Evolutionary conservation across 2,113 vertebrate genomes (phyloP), one percentile per base, ranked within the genome.

Genomic region (Chionis minor): DNA sequence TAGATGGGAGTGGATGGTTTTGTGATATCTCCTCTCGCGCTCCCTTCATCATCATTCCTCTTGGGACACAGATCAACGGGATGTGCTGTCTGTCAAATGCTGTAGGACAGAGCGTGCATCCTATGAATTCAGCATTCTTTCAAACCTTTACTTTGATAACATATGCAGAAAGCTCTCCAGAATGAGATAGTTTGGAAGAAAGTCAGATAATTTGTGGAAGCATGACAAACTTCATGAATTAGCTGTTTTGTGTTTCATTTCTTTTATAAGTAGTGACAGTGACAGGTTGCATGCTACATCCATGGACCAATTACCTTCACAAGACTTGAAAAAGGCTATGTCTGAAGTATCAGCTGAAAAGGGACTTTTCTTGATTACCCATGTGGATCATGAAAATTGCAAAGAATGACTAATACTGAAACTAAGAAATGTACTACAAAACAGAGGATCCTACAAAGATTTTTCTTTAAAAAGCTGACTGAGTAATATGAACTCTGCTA

Each of bases 191-290:
- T 75, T 83, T 94, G 94, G 66, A 93, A 80, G 33, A 58, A 90
- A 91, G 95, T 93, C 77, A 94, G 86, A 75, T 87, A 56, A 56
- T 66, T 93, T 80, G 59, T 90, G 88, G 90, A 95, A 94, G 51
- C 62, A 44, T 63, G 62, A 15, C 62, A 89, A 77, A 89, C 86
- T 90, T 95, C 73, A 81, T 33, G 21, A 96, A 83, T 91, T 92
- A 96, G 51, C 35, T 81, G 75, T 9, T 84, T 72, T 5, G 40
- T 88, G 19, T 84, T 89, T 83, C 12, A 23, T 47, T 28, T 86
- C 90, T 74, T 97, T 97, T 92, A 24, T 62, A 95, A 79, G 61
- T 19, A 12, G 49, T 71, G 94, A 92, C 95, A 95, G 86, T 91
- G 89, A 96, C 75, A 90, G 55, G 77, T 94, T 95, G 77, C 82